Conservation (phyloP, 2,797 vertebrate genomes). For the Menidia menidia region DNA sequence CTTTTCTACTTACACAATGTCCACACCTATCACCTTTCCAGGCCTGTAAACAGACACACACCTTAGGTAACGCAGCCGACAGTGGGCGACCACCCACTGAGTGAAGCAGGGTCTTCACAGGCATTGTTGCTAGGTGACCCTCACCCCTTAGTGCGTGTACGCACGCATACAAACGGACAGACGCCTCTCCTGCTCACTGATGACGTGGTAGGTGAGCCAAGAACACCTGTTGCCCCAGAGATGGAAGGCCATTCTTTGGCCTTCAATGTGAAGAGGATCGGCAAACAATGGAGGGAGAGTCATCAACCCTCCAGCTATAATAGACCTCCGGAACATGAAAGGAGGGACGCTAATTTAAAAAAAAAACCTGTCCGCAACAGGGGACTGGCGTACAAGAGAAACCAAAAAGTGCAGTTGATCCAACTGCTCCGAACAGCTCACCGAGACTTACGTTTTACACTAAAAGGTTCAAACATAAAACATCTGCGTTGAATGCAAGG, state of each 20-base stretch:
- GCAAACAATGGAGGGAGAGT: constrained; percentile 43
- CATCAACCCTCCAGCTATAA: constrained; percentile 20
- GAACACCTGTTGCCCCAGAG: constrained; percentile 73
- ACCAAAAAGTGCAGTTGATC: neutral
- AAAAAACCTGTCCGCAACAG: constrained; percentile 15
- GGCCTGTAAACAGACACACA: constrained; percentile 63
- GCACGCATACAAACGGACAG: neutral
- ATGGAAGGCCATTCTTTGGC: constrained; percentile 56
- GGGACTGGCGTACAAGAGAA: constrained; percentile 6
- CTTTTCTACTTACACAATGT: constrained; percentile 60
- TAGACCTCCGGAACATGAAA: constrained; percentile 21
- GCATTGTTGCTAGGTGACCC: constrained; percentile 72
- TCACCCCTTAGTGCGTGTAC: neutral
- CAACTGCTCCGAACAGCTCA: neutral
- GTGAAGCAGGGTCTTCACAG: constrained; percentile 33
- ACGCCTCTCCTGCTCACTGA: constrained; percentile 45
- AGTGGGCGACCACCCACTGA: constrained; percentile 37
- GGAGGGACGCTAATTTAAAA: neutral
- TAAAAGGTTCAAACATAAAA: neutral
- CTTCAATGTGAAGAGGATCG: constrained; percentile 29
- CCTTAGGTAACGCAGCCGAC: constrained; percentile 60
- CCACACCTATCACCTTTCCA: constrained; percentile 66
- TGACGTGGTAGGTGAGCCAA: constrained; percentile 42
- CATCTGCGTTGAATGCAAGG: neutral
- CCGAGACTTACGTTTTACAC: neutral